Evolutionary conservation across 2,113 vertebrate species (phyloP).

Genomic region (Probosciger aterrimus): DNA sequence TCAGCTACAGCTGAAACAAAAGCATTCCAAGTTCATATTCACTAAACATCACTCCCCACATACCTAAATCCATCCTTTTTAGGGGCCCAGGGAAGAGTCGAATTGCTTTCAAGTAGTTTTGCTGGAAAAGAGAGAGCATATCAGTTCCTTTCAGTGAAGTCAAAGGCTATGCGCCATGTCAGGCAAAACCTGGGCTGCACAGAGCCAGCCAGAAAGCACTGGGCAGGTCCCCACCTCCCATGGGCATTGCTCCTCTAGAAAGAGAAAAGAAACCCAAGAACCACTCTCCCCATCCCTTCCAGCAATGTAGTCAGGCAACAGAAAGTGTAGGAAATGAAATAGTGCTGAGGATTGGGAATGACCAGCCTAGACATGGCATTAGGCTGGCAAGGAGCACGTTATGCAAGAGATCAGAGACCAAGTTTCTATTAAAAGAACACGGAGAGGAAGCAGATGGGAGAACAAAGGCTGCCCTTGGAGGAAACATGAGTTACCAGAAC

Average conservation of each 20-base stretch:
- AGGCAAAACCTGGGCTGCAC: neutral
- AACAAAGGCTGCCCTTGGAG: neutral
- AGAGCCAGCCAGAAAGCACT: neutral
- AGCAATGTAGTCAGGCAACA: neutral
- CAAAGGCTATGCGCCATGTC: no score
- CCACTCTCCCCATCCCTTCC: neutral
- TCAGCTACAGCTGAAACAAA: neutral
- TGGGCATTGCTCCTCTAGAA: rapidly evolving
- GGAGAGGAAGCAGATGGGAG: neutral
- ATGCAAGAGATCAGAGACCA: neutral
- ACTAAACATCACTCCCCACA: neutral
- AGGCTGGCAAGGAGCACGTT: neutral
- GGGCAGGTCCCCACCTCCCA: neutral
- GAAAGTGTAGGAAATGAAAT: neutral
- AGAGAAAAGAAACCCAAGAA: neutral
- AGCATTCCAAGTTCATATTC: no score
- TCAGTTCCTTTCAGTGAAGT: neutral
- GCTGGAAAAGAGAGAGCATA: slow-evolving; percentile 22
- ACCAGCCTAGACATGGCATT: rapidly evolving
- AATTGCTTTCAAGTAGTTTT: slow-evolving; percentile 74
- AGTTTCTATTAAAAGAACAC: neutral
- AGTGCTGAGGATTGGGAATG: neutral
- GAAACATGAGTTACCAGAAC: neutral
- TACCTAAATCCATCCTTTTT: slow-evolving; percentile 77
- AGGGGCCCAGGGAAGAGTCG: slow-evolving; percentile 74